Evolutionary conservation across 2,797 vertebrate genomes (phyloP).

Genomic region (Helarctos malayanus): DNA sequence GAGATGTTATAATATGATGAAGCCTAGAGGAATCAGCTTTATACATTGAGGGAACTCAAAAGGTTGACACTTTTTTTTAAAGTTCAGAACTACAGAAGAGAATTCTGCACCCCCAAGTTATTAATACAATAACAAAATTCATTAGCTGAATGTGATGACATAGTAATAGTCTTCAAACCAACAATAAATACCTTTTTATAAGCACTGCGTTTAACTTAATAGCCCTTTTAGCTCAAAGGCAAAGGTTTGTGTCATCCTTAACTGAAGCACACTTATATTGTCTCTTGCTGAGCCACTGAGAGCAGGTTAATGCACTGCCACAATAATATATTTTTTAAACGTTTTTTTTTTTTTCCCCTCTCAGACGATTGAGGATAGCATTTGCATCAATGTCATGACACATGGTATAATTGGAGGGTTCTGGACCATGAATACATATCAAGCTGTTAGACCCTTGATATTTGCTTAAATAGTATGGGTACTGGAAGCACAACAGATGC

Average conservation of each 20-base stretch:
- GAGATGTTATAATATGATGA: background rate
- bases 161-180: conserved; percentile 81
- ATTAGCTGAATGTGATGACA: conserved; percentile 86
- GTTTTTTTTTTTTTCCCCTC: background rate
- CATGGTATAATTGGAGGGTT: background rate
- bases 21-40: background rate
- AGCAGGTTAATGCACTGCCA: background rate
- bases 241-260: conserved; percentile 67
- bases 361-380: background rate
- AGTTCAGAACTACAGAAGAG: conserved; percentile 74
- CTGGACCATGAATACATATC: conserved; percentile 41
- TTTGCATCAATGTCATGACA: background rate
- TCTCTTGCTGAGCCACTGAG: conserved; percentile 2
- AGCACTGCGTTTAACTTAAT: conserved; percentile 73
- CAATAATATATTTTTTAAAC: accelerated
- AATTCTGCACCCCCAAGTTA: conserved; percentile 78
- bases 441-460: conserved; percentile 61
- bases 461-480: background rate
- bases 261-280: background rate
- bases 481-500: conserved; percentile 52
- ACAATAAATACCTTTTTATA: conserved; percentile 86
- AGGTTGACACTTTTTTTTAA: conserved; percentile 55
- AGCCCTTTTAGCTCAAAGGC: conserved; percentile 73
- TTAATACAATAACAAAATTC: conserved; percentile 84
- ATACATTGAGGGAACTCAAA: background rate